Percentiles rank a stretch among this genome's conserved stretches.
Evolutionary conservation across 2,888 invertebrate species (phyloP).

Genomic region (Alentia gelatinosa): DNA sequence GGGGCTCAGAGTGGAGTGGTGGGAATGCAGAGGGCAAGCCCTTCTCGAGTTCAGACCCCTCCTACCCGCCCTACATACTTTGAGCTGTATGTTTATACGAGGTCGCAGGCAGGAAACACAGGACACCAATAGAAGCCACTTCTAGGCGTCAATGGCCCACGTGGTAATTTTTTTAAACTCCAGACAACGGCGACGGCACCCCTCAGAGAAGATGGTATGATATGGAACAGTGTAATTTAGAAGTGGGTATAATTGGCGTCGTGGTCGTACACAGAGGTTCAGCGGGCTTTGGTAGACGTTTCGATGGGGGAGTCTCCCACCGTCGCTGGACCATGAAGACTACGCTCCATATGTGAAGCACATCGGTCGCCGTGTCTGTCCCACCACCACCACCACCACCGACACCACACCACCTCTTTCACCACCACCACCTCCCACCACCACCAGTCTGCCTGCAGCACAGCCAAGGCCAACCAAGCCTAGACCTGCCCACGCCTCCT

Average conservation of each 20-base stretch:
- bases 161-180: not conserved
- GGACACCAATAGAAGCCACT: not conserved
- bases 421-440: not conserved
- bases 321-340: not conserved
- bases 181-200: not conserved
- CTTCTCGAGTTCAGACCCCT: no score
- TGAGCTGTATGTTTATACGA: no score
- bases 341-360: constrained; percentile 37
- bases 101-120: not conserved
- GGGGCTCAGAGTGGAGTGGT: no score
- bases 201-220: not conserved
- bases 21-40: no score
- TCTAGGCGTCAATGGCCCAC: not conserved
- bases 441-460: not conserved
- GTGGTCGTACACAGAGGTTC: not conserved
- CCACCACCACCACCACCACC: not conserved
- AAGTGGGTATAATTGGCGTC: not conserved
- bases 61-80: no score
- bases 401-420: not conserved
- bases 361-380: not conserved
- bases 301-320: not conserved
- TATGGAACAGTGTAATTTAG: not conserved
- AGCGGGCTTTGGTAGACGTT: not conserved
- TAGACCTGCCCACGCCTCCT: not conserved
- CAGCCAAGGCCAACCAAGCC: not conserved